Conservation (phyloP, 2,113 vertebrate genomes). For the Cettia cetti region DNA sequence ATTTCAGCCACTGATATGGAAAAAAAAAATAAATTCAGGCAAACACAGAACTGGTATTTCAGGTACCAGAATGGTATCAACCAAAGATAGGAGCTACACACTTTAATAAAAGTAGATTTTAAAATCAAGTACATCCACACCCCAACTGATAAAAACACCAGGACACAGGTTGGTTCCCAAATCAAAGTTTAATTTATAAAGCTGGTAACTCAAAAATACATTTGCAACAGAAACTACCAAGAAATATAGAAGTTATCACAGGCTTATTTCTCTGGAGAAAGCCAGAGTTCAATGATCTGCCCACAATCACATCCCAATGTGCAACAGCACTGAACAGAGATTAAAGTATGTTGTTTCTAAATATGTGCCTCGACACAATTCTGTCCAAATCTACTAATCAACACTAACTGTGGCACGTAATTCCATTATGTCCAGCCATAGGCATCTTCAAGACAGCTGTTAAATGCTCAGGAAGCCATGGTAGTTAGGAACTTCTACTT, state of each 20-base stretch:
- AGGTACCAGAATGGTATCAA: neutral
- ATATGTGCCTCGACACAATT: neutral
- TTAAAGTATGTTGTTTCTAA: neutral
- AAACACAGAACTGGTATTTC: neutral
- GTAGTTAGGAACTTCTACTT: neutral
- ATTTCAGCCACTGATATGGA: neutral
- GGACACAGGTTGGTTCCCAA: slow-evolving; percentile 4
- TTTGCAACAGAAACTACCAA: neutral
- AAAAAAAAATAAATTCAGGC: neutral
- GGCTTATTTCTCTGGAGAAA: neutral
- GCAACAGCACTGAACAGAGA: neutral
- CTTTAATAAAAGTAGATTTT: neutral
- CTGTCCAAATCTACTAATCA: neutral
- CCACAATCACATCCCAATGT: neutral
- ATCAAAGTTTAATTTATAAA: slow-evolving; percentile 26
- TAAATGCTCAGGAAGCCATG: slow-evolving; percentile 19
- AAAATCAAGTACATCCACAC: neutral
- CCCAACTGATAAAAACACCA: neutral
- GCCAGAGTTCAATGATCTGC: neutral
- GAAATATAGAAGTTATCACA: neutral
- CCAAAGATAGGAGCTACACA: neutral
- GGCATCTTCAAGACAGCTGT: slow-evolving; percentile 4
- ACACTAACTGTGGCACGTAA: neutral
- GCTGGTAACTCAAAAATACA: neutral
- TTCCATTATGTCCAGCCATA: neutral